These are phyloP conservation scores for Pempheris klunzingeri DNA, from an alignment of 2,797 vertebrate genomes.

Conservation along the genomic window DNA sequence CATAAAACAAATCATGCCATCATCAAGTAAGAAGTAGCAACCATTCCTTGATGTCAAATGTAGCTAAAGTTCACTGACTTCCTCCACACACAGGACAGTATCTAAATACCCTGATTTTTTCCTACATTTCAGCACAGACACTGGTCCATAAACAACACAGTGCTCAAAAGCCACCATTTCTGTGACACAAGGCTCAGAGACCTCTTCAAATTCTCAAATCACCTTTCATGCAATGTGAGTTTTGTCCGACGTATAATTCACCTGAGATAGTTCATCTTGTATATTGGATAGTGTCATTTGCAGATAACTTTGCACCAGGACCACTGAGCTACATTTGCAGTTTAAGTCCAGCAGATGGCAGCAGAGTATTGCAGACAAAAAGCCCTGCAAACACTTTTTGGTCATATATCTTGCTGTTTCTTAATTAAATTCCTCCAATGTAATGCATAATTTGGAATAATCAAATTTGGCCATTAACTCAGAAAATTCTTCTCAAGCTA, in stretches of 20 bases:
- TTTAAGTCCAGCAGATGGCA: constrained; percentile 61
- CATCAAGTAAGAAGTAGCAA: background rate
- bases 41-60: background rate
- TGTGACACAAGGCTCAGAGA: no score
- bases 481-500: background rate
- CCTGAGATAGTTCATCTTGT: background rate
- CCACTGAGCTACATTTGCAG: constrained; percentile 15
- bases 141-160: no score
- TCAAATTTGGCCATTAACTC: background rate
- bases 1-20: background rate
- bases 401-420: background rate
- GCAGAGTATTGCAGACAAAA: constrained; percentile 40
- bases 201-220: no score
- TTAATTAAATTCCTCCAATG: background rate
- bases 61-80: background rate
- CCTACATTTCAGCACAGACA: no score
- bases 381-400: background rate
- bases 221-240: no score
- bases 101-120: background rate
- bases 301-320: background rate
- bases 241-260: background rate
- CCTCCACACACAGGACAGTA: no score
- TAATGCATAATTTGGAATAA: background rate
- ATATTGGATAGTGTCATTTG: background rate
- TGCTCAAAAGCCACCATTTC: no score